Evolutionary conservation across 2,888 invertebrate species (phyloP), one percentile per base, ranked within the genome.

Genomic region (Eupithecia vulgata): DNA sequence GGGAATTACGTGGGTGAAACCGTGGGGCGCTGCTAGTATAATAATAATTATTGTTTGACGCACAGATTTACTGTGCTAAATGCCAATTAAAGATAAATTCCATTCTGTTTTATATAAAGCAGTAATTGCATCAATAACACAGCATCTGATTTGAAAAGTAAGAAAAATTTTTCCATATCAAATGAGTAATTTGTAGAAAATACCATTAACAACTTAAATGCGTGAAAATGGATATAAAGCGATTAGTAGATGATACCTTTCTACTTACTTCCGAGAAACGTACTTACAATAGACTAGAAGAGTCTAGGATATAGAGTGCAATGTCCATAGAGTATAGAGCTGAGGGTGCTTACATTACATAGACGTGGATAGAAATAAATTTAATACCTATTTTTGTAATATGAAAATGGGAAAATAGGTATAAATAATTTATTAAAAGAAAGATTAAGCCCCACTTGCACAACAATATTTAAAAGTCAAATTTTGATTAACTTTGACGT

Each of bases 261-360:
- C 68, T 40, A 73, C 65, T 74, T 35, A 68, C 76, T 78, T 78
- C 78, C 78, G 74, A 75, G 78, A 76, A 73, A 70, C 57, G 71
- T 57, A 78, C 57, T 69, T 57, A 78, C 78, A 78, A 78, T 76
- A 76, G 76, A 67, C 67, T 42, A 57, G 25, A 57, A 25, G 65
- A 71, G 62, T 48, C 59, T 72, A 72, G 68, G 72, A 66, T 72
- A 57, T 65, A 71, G 10, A 34, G 34, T 71, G 37, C 40, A 25
- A 34, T 10, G 5, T 17, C 7, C 67, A 57, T 4, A 52, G 70
- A 52, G 68, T 37, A 66, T 65, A n/a, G 61, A 59, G 34, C 5
- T 30, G 30, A 15, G 12, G 3, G 35, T 37, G 35, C 35, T n/a
- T 37, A n/a, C 57, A 37, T 17, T 35, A 17, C 52, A 40, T 48